Evolutionary conservation across 2,113 vertebrate genomes (phyloP).

Genomic region (Rhea americana): DNA sequence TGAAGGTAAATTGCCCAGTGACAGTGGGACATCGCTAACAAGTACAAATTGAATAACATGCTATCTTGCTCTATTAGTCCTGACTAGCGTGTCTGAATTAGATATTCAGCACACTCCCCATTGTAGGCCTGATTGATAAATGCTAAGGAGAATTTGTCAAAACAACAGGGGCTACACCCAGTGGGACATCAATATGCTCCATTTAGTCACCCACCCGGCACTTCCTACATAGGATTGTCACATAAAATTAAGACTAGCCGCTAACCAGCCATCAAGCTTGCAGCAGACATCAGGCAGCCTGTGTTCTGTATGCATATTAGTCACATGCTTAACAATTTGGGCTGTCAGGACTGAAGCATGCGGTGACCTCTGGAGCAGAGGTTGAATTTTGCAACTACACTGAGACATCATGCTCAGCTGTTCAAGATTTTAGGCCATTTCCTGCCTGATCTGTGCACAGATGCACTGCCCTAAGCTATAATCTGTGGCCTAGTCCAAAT

Average conservation of each 20-base stretch:
- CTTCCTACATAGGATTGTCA: constrained; percentile 81
- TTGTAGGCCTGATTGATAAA: constrained; percentile 94
- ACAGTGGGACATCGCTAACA: constrained; percentile 86
- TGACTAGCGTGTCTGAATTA: constrained; percentile 81
- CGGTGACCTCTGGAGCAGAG: constrained; percentile 88
- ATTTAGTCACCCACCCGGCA: constrained; percentile 88
- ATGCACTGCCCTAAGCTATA: constrained; percentile 98
- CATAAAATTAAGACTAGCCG: constrained; percentile 85
- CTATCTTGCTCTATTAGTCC: constrained; percentile 82
- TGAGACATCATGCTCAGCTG: constrained; percentile 92
- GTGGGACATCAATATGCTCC: constrained; percentile 92
- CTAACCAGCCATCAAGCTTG: constrained; percentile 85
- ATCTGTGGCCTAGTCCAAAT: constrained; percentile 92
- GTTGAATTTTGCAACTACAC: constrained; percentile 80
- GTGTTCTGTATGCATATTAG: constrained; percentile 83
- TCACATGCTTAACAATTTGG: constrained; percentile 84
- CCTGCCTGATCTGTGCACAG: constrained; percentile 92
- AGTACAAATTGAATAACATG: constrained; percentile 91
- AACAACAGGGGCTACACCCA: constrained; percentile 89
- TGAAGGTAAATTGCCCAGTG: constrained; percentile 90
- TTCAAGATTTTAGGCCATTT: constrained; percentile 92
- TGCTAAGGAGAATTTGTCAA: constrained; percentile 93
- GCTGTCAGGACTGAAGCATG: constrained; percentile 81
- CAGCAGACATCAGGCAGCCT: constrained; percentile 79
- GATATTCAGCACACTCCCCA: constrained; percentile 81